phyloP scores from a whole-genome alignment of 1,140 invertebrate genomes.

The Dufourea novaeangliae region DNA sequence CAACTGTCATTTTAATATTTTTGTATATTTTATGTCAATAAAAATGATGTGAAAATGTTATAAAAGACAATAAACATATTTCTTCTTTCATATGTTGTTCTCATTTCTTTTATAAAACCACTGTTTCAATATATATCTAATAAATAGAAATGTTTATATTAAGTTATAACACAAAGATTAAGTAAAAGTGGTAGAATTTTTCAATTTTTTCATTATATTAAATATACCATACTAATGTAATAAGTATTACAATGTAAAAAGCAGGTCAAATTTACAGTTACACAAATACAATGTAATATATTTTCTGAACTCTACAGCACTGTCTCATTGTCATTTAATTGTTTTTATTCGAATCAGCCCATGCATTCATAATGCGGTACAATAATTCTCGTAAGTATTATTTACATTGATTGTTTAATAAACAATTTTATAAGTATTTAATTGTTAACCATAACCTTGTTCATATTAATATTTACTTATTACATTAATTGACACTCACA shows the following conservation, averaged over 20 bases:
- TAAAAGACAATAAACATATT: neutral
- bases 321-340: neutral
- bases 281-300: neutral
- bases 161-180: neutral
- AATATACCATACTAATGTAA: neutral
- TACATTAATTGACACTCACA: neutral
- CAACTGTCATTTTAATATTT: constrained; percentile 40
- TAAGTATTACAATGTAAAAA: neutral
- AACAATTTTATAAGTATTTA: neutral
- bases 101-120: neutral
- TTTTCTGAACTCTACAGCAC: neutral
- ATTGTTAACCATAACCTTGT: constrained; percentile 21
- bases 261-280: constrained; percentile 38
- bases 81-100: neutral
- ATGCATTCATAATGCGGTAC: constrained; percentile 18
- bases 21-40: neutral
- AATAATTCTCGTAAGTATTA: constrained; percentile 39
- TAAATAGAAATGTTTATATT: neutral
- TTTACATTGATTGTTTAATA: neutral
- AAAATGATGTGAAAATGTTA: neutral
- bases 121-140: neutral
- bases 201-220: neutral
- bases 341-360: neutral
- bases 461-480: neutral
- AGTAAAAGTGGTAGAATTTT: neutral